phyloP scores from a whole-genome alignment of 2,888 invertebrate genomes.

The Trissolcus japonicus region DNA sequence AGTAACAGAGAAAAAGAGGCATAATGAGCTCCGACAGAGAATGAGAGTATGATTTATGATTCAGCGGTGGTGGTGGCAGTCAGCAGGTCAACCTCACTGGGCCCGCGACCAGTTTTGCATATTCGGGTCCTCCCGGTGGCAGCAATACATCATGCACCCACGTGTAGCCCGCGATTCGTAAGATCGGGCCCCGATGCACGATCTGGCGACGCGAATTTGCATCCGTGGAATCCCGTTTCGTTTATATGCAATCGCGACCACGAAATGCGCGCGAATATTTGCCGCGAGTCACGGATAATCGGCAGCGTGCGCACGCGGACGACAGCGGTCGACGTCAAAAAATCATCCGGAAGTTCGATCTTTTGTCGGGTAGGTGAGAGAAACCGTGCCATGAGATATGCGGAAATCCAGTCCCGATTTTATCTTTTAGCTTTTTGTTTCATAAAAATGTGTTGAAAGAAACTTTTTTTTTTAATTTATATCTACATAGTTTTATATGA shows the following conservation, averaged over 20 bases:
- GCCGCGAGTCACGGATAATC: conserved; percentile 58
- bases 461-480: too few species aligned
- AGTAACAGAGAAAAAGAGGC: conserved; percentile 9
- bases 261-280: conserved; percentile 58
- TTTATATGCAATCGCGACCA: conserved; percentile 51
- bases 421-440: too few species aligned
- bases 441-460: too few species aligned
- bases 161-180: conserved; percentile 44
- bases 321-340: conserved; percentile 15
- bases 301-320: conserved; percentile 40
- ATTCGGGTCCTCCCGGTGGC: conserved; percentile 72
- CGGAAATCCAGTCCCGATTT: too few species aligned
- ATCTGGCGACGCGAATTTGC: conserved; percentile 75
- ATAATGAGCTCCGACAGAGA: conserved; percentile 39
- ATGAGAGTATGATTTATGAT: conserved; percentile 67
- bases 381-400: too few species aligned
- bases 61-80: conserved; percentile 40
- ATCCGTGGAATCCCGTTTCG: conserved; percentile 72
- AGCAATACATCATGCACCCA: conserved; percentile 72
- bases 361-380: neutral
- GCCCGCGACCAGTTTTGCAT: conserved; percentile 69
- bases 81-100: conserved; percentile 64
- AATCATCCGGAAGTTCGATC: conserved; percentile 25
- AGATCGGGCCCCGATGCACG: conserved; percentile 63
- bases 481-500: too few species aligned